Evolutionary conservation across 2,888 invertebrate species (phyloP).

Genomic region (Nomada fucata): DNA sequence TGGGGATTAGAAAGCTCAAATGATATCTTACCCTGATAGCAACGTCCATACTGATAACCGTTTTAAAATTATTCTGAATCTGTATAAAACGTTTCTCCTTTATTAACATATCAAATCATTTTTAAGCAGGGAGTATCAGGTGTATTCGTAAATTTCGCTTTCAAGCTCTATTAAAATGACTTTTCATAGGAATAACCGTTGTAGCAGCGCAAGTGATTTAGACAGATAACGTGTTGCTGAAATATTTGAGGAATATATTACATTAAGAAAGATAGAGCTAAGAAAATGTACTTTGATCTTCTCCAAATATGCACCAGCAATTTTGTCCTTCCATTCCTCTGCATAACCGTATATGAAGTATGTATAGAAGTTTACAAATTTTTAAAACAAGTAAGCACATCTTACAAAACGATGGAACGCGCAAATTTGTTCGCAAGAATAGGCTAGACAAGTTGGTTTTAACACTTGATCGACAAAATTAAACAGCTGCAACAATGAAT

Average conservation of each 20-base stretch:
- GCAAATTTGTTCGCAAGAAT: neutral
- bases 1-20: slow-evolving; percentile 12
- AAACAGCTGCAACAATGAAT: neutral
- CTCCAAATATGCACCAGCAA: neutral
- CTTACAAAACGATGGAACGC: neutral
- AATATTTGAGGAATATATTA: neutral
- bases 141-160: too few species aligned
- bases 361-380: neutral
- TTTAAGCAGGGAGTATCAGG: too few species aligned
- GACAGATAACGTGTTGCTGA: neutral
- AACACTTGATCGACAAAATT: slow-evolving; percentile 5
- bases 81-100: too few species aligned
- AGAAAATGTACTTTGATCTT: slow-evolving; percentile 1
- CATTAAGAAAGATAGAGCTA: neutral
- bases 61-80: neutral
- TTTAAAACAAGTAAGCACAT: neutral
- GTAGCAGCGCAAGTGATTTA: too few species aligned
- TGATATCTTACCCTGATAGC: neutral
- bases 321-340: neutral
- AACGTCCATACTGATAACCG: neutral
- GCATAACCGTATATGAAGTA: neutral
- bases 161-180: too few species aligned
- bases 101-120: neutral
- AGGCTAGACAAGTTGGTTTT: neutral
- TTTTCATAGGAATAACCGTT: too few species aligned